phyloP scores from a whole-genome alignment of 2,888 invertebrate species.

The Lissocephala sabroskyi region DNA sequence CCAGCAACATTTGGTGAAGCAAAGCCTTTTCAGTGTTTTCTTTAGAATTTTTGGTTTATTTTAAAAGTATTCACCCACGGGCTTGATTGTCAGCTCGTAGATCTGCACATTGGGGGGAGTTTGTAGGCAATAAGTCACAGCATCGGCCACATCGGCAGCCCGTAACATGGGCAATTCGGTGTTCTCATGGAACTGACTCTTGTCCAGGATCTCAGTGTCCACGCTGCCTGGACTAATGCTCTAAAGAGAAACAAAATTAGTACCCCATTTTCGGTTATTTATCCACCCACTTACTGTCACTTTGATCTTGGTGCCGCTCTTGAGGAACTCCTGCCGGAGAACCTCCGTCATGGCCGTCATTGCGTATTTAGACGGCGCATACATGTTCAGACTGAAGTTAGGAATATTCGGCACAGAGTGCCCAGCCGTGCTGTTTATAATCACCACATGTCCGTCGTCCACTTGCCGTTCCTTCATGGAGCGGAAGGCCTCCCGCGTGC shows the following conservation, averaged over 20 bases:
- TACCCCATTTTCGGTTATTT: too few relatives aligned
- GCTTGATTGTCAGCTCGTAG: constrained; percentile 57
- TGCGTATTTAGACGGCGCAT: constrained; percentile 56
- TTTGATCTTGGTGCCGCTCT: constrained; percentile 31
- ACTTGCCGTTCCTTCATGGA: constrained; percentile 71
- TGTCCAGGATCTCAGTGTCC: constrained; percentile 25
- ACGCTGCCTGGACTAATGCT: constrained; percentile 46
- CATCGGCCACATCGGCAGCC: constrained; percentile 61
- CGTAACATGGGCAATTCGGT: constrained; percentile 14
- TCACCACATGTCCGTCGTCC: constrained; percentile 73
- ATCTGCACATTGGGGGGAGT: constrained; percentile 65
- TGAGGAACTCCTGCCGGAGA: constrained; percentile 51
- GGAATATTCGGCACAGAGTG: constrained; percentile 41
- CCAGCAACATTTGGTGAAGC: too few relatives aligned
- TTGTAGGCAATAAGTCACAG: constrained; percentile 53
- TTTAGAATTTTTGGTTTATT: too few relatives aligned
- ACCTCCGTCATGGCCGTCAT: constrained; percentile 54
- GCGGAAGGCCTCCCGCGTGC: constrained; percentile 72
- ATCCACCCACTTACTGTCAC: constrained; percentile 30
- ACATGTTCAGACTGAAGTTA: constrained; percentile 42
- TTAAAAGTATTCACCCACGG: constrained; percentile 62
- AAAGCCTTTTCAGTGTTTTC: too few relatives aligned
- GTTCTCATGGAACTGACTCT: background rate
- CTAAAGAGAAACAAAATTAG: too few relatives aligned
- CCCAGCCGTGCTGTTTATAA: constrained; percentile 68